Base-by-base conservation (phyloP, 2,888 invertebrate species). In the Tanytarsus gracilentus region DNA sequence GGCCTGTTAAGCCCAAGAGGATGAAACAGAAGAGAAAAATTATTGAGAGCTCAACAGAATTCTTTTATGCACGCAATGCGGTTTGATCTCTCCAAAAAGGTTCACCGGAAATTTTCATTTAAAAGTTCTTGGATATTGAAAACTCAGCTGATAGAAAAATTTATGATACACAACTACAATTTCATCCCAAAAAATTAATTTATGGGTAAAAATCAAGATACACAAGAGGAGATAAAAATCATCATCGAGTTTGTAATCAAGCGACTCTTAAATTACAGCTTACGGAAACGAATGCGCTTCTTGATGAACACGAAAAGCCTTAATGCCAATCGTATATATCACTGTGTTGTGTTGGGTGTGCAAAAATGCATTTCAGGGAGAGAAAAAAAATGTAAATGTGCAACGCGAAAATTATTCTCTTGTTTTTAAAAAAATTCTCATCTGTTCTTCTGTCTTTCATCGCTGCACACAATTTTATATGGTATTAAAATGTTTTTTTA, bases 301-400 rank as follows among this genome's bases (percentile, higher is more conserved):
- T 56, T 56, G 55, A 56, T 56, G 39, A 56, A 18, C 7, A 53
- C 25, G n/a, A 52, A 52, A 29, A 36, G 55, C 27, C 26, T 53
- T 33, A 40, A 25, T 40, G 55, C 36, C 53, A 39, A 48, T 48
- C 58, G 58, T 44, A 58, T 58, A 58, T 58, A 44, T 48, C 48
- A 30, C 18, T 4, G 18, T 36, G 23, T 40, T 3, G 40, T 16
- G 18, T 16, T 6, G 4, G 18, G 3, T n/a, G 5, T 2, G 9
- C n/a, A 30, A 30, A 5, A 11, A n/a, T 9, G 4, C n/a, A 2
- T 30, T 30, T 2, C 23, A 44, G 23, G 14, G 14, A 39, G 48
- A 27, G 44, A 44, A 58, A 23, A 48, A 48, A 48, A 48, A 29
- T 48, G 44, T 30, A 58, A 58, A 55, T 55, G 39, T 33, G 27